phyloP scores from a whole-genome alignment of 2,113 vertebrate species.

The Mesoclemmys tuberculata region DNA sequence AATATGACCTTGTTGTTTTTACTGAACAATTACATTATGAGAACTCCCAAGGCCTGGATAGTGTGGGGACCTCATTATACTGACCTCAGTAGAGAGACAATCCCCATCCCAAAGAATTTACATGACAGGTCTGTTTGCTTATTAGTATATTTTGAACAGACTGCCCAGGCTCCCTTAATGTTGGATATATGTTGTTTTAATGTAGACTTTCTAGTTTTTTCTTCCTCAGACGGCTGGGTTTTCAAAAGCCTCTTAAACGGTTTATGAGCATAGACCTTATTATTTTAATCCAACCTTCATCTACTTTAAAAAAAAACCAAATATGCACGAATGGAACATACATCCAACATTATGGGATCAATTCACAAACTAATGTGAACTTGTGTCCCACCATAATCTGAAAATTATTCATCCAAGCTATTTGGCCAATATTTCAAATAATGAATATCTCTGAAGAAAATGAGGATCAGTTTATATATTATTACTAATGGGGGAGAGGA shows the following conservation, averaged over 20 bases:
- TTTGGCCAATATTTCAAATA: background rate
- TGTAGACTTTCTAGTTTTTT: background rate
- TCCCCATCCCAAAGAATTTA: background rate
- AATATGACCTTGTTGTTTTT: background rate
- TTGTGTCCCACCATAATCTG: background rate
- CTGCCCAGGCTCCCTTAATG: background rate
- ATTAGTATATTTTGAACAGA: background rate
- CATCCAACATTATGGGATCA: background rate
- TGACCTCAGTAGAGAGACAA: background rate
- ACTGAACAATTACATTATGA: background rate
- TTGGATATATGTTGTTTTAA: background rate
- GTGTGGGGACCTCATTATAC: background rate
- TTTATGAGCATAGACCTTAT: background rate
- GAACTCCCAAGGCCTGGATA: background rate
- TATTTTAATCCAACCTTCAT: background rate
- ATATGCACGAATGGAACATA: background rate
- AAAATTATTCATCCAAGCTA: background rate
- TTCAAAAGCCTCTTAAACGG: background rate
- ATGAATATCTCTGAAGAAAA: background rate
- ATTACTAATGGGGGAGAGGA: background rate
- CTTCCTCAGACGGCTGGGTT: background rate
- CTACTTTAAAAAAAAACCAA: background rate
- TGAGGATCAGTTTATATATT: background rate
- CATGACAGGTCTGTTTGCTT: background rate
- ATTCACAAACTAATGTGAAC: background rate